Evolutionary conservation across 2,797 vertebrate species (phyloP).

Genomic region (Notamacropus eugenii): DNA sequence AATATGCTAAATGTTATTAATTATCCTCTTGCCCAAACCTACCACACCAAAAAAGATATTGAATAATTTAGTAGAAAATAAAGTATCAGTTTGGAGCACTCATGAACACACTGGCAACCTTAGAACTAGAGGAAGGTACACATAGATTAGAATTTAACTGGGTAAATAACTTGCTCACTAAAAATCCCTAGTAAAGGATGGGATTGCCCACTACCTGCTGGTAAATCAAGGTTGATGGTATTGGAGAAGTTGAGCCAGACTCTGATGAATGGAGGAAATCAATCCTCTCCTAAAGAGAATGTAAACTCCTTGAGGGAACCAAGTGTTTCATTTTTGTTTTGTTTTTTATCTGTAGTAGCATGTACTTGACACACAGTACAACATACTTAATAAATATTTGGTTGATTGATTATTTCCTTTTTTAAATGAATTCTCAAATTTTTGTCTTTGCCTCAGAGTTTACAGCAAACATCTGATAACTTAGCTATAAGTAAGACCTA

Average conservation of each 20-base stretch:
- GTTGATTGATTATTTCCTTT: neutral
- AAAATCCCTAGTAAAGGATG: neutral
- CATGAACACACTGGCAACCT: conserved; percentile 51
- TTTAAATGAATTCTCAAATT: neutral
- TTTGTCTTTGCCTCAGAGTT: conserved; percentile 13
- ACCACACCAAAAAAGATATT: conserved; percentile 61
- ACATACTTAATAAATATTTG: neutral
- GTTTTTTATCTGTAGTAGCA: neutral
- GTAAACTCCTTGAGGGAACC: neutral
- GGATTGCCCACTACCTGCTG: neutral
- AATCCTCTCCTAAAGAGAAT: neutral
- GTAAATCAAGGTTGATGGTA: neutral
- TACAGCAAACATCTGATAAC: neutral
- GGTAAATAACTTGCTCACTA: neutral
- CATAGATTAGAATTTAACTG: conserved; percentile 47
- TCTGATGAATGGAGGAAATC: neutral
- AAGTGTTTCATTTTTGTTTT: neutral
- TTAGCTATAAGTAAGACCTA: neutral
- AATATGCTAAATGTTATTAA: conserved; percentile 45
- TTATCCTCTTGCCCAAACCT: conserved; percentile 64
- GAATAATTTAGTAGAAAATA: conserved; percentile 78
- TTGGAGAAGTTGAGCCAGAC: neutral
- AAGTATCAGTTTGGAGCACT: conserved; percentile 56
- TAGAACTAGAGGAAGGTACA: conserved; percentile 42
- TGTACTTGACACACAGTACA: neutral